Conservation (phyloP, 1,140 invertebrate genomes). For the Hycleus cichorii region DNA sequence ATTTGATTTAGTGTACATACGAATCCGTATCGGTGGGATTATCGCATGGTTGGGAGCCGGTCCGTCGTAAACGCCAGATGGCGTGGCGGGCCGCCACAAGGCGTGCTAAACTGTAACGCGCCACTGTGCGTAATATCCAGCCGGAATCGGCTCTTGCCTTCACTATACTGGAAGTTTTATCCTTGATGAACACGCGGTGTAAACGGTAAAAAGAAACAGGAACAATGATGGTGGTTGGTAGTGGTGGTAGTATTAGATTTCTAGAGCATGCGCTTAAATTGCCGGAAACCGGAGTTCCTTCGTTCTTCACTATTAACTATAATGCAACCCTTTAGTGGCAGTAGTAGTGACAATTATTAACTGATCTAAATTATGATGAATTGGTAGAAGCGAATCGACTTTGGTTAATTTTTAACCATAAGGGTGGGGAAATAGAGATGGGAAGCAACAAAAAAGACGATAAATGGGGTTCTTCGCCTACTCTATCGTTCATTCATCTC, state of each 20-base stretch:
- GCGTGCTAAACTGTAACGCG: constrained; percentile 55
- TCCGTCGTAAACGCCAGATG: constrained; percentile 55
- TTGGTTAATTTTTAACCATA: too few relatives aligned
- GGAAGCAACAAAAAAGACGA: too few relatives aligned
- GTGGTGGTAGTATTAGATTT: background rate
- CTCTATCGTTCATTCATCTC: too few relatives aligned
- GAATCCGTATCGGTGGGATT: constrained; percentile 48
- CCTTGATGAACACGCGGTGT: background rate
- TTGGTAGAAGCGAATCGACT: too few relatives aligned
- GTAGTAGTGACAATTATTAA: too few relatives aligned
- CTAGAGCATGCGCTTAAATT: background rate
- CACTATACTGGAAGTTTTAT: constrained; percentile 27
- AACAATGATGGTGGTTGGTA: too few relatives aligned
- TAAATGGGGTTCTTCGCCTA: too few relatives aligned
- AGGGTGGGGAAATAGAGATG: too few relatives aligned
- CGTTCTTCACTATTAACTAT: too few relatives aligned
- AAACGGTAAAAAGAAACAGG: background rate
- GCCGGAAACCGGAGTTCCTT: background rate
- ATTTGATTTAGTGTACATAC: constrained; percentile 31
- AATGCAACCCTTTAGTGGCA: too few relatives aligned
- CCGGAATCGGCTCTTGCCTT: constrained; percentile 20
- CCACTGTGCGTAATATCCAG: constrained; percentile 41
- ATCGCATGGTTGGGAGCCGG: constrained; percentile 51
- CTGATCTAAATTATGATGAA: too few relatives aligned
- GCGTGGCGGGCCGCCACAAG: constrained; percentile 57